Evolutionary conservation across 1,140 invertebrate genomes (phyloP), one percentile per base, ranked within the genome.

Genomic region (Littorina saxatilis): DNA sequence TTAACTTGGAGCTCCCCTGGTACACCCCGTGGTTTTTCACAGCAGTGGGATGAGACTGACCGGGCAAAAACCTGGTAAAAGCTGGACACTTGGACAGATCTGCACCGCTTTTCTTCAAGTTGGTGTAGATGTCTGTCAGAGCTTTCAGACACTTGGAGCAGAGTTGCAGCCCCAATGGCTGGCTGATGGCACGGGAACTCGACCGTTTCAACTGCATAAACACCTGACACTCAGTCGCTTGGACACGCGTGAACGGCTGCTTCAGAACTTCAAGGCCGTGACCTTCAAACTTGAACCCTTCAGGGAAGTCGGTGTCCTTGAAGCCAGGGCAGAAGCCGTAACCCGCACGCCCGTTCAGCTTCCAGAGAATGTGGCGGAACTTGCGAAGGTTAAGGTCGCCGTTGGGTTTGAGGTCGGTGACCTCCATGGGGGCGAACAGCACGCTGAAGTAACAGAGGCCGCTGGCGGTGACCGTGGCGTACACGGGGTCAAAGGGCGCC

Each of bases 261-360:
- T 20, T 13, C 39, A 78, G 35, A 32, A 78, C 52, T 27, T 78
- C 15, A 32, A 78, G n/a, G 7, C 76, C 76, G 29, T 78, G 39
- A 1, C 1, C 35, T 23, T 43, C 39, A 63, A 66, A 78, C 23
- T 37, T 15, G 37, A 78, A 78, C 3, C 37, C 55, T 40, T 32
- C 13, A 0, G 58, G 55, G 39, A 78, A 78, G 76, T 78, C 76
- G 17, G 13, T 63, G 32, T 61, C 58, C 37, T 66, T 78, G 55
- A 78, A 78, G 37, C 76, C 76, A 15, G 76, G 76, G 39, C 76
- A 78, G 23, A 78, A 78, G 35, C 76, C 76, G 29, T 63, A 78
- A 7, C 76, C 76, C n/a, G 76, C 52, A 4, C 76, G 52, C 20
- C 76, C 76, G 11, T 61, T 78, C 76, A 78, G 58, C 76, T 66